Conservation (phyloP, 2,113 vertebrate genomes). For the Nibea coibor region DNA sequence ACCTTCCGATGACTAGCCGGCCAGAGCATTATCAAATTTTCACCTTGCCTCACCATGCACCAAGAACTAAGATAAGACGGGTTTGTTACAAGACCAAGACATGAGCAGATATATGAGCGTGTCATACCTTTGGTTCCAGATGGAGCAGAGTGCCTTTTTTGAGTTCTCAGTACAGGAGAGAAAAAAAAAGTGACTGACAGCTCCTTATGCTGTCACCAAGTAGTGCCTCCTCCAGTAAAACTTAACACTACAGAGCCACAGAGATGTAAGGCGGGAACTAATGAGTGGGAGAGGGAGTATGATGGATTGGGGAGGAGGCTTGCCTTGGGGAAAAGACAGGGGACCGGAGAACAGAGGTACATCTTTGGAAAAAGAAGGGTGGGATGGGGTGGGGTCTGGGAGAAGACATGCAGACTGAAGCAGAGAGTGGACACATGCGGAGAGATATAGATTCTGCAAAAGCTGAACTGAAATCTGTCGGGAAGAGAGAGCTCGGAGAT, state of each 20-base stretch:
- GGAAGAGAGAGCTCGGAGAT: not conserved
- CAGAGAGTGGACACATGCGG: not conserved
- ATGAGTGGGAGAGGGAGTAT: not conserved
- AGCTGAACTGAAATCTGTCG: not conserved
- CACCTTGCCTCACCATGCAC: not conserved
- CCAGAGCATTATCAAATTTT: constrained; percentile 33
- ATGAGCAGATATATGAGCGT: not conserved
- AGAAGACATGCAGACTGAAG: constrained; percentile 5
- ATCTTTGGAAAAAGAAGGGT: constrained; percentile 24
- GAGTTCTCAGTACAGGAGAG: not conserved
- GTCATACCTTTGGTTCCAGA: constrained; percentile 63
- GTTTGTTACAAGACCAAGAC: not conserved
- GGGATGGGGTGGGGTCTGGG: not conserved
- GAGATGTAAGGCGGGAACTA: not conserved
- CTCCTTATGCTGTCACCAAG: constrained; percentile 49
- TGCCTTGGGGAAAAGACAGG: constrained; percentile 12
- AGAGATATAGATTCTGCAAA: not conserved
- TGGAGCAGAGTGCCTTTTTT: not conserved
- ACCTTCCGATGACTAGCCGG: not conserved
- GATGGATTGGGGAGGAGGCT: constrained; percentile 6
- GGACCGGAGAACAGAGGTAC: not conserved
- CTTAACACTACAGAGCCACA: not conserved
- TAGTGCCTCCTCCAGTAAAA: constrained; percentile 6
- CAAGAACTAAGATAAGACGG: not conserved
- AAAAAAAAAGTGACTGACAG: constrained; percentile 43